Percentiles rank a stretch among this genome's conserved stretches.
Evolutionary conservation across 2,888 invertebrate genomes (phyloP).

Genomic region (Clunio marinus): DNA sequence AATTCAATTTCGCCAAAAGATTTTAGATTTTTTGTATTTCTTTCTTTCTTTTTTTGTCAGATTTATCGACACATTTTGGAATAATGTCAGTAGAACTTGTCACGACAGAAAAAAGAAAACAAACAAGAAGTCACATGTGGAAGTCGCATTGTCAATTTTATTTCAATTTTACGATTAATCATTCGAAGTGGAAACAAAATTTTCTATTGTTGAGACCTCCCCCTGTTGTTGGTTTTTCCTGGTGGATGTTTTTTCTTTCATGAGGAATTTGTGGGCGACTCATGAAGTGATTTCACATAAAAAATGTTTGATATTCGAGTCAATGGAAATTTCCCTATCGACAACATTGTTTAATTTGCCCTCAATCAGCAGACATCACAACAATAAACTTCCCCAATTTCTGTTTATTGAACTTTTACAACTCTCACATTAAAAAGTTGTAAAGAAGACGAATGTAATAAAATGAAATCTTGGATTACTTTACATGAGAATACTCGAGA

Average conservation of each 20-base stretch:
- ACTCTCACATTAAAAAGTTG: constrained; percentile 11
- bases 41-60: constrained; percentile 6
- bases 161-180: constrained; percentile 26
- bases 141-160: constrained; percentile 14
- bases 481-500: constrained; percentile 7
- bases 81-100: not conserved
- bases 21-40: too few species aligned
- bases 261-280: not conserved
- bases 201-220: not conserved
- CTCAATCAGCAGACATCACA: not conserved
- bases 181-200: constrained; percentile 15
- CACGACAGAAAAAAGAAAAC: not conserved
- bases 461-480: not conserved
- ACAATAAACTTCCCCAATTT: not conserved
- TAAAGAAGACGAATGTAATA: not conserved
- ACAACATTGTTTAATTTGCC: not conserved
- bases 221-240: not conserved
- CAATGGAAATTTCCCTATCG: not conserved
- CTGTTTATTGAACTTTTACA: constrained; percentile 9
- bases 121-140: constrained; percentile 16
- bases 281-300: not conserved
- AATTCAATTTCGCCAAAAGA: constrained; percentile 17
- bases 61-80: constrained; percentile 8
- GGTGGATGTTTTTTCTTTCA: not conserved
- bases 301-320: too few species aligned